Evolutionary conservation across 2,797 vertebrate genomes (phyloP), one percentile per base, ranked within the genome.

Genomic region (Phrynocephalus forsythii): DNA sequence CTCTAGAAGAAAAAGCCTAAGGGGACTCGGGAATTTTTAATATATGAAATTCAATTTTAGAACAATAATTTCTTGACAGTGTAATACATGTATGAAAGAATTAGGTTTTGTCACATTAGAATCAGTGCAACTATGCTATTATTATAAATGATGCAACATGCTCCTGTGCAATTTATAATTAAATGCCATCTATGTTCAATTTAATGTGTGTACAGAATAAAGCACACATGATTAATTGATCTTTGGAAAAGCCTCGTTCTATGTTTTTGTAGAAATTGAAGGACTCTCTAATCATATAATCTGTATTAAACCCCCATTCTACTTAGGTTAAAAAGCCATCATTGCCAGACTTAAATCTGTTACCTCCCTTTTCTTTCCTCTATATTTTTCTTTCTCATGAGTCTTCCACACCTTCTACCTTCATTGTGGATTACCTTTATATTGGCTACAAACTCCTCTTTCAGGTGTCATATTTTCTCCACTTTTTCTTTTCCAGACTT

Each of bases 41-140:
- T 75, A 28, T 82, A 86, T 66, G 69, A 86, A 86, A 86, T 75
- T 75, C 69, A 86, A 81, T 86, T 86, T 81, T 66, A 73, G 67
- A 80, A 80, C 67, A 86, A 80, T 68, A n/a, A 63, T 86, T 86
- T 73, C 69, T 82, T 81, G 69, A 75, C 69, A 81, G 75, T 66
- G 52, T 75, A 48, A 5, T 73, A 71, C 52, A 81, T 86, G 63
- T 60, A 81, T 86, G 73, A 73, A 86, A 73, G 28, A 7, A 24
- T 20, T 86, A 38, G 22, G 33, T 63, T 86, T 63, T 73, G 78
- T 66, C 52, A 73, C 10, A 72, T 60, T 73, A 48, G 48, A 72
- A 66, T 72, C 68, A 81, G 6, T 75, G 33, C 26, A 82, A 66
- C 44, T 86, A 48, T 81, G n/a, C 69, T 86, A 75, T 86, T 73